Percentiles rank a stretch among this genome's conserved stretches.
phyloP scores from a whole-genome alignment of 2,113 vertebrate species.

The Arvicanthis niloticus region DNA sequence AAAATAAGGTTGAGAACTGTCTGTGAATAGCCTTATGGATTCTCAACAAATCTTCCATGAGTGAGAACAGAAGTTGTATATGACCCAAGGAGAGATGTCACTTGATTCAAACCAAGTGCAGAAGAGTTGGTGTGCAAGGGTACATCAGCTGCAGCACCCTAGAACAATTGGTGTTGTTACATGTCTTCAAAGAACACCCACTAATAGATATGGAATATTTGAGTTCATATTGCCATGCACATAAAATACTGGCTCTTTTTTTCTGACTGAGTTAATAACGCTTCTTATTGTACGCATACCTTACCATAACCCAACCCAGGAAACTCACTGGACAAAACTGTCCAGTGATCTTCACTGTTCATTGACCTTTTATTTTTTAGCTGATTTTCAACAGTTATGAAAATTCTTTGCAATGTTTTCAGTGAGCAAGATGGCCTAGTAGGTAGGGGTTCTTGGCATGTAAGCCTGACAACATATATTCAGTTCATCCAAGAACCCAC shows the following conservation, averaged over 20 bases:
- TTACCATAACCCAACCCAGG: not conserved
- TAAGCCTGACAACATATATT: not conserved
- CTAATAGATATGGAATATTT: not conserved
- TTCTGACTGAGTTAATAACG: not conserved
- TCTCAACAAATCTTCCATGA: fast-evolving
- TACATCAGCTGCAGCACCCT: not conserved
- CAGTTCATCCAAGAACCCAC: fast-evolving
- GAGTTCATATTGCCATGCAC: not conserved
- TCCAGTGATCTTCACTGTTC: not conserved
- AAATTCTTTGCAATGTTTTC: not conserved
- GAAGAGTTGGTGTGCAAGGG: too few species aligned
- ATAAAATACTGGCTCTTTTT: not conserved
- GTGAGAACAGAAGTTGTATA: not conserved
- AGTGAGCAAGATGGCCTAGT: not conserved
- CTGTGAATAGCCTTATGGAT: fast-evolving
- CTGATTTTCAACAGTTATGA: not conserved
- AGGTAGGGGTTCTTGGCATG: not conserved
- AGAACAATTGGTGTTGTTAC: not conserved
- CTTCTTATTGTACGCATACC: not conserved
- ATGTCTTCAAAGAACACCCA: not conserved
- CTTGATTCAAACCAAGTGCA: not conserved
- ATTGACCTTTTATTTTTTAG: not conserved
- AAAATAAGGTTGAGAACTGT: fast-evolving
- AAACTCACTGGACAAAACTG: not conserved
- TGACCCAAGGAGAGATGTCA: not conserved